Base-by-base conservation (phyloP, 2,888 invertebrate species). In the Drosophila anomelani region DNA sequence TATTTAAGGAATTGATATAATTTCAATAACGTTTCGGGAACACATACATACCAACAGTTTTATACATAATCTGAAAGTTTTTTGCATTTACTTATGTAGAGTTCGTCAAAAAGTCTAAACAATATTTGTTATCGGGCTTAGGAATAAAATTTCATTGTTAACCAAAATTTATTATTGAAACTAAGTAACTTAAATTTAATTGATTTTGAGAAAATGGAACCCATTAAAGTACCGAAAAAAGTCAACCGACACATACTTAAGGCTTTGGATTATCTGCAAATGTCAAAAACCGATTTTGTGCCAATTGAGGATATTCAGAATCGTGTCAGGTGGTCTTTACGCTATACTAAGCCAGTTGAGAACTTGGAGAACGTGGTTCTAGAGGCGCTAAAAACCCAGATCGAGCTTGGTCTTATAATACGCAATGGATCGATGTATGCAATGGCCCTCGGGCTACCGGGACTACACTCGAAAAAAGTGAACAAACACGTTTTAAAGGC, bases 401-500 rank as follows among this genome's bases (percentile, higher is more conserved):
- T 23, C 4, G 23, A 44, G 4, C 8, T 44, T 1, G 44, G 44
- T 15, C 23, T 44, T 15, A 4, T 44, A 8, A 23, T 3, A 8
- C 44, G 44, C 15, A 15, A 8, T 8, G 44, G 44, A 15, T 15
- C 44, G 44, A 23, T 12, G 23, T 44, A 15, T 4, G 4, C 23
- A 13, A 23, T 15, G 23, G 4, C 44, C 4, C 13, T 44, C 0
- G 44, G 44, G 4, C 23, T 44, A 1, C 26, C 44, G 4, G 15
- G 44, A 8, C 4, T 44, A 1, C 13, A 23, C 8, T 13, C 60
- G 1, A 71, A 54, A 23, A 54, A 70, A 8, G 36, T 70, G 0
- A 70, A 70, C 15, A 26, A 29, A 0, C 32, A 60, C 15, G 70
- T 70, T 2, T 1, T 70, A 0, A 60, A 54, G 29, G 70, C 71